Evolutionary conservation across 2,888 invertebrate genomes (phyloP).

Genomic region (Endomychus coccineus): DNA sequence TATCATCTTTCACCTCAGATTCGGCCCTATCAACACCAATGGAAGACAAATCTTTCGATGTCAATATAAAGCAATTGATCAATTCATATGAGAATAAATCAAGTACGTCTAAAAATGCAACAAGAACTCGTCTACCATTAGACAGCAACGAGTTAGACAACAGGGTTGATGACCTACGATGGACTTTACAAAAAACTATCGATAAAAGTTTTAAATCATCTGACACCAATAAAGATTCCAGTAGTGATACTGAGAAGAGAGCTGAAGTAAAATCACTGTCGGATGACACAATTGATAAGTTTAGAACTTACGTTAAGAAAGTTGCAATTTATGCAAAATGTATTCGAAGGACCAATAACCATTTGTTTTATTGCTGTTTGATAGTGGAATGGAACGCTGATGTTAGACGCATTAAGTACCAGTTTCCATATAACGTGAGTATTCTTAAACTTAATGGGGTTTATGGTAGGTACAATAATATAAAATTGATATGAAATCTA

Average conservation of each 20-base stretch:
- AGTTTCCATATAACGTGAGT: slow-evolving; percentile 60
- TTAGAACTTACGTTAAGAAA: slow-evolving; percentile 43
- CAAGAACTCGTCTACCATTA: slow-evolving; percentile 27
- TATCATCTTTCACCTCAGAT: slow-evolving; percentile 41
- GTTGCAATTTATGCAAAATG: slow-evolving; percentile 54
- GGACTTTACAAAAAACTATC: slow-evolving; percentile 29
- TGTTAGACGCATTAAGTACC: slow-evolving; percentile 62
- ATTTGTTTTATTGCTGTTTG: slow-evolving; percentile 60
- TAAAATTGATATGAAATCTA: no score
- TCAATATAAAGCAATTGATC: slow-evolving; percentile 35
- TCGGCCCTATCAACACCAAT: slow-evolving; percentile 40
- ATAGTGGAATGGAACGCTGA: slow-evolving; percentile 61
- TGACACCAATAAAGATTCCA: slow-evolving; percentile 20
- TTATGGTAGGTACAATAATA: no score
- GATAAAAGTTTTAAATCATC: slow-evolving; percentile 29
- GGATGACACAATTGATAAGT: slow-evolving; percentile 32
- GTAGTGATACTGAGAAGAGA: not conserved
- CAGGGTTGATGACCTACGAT: slow-evolving; percentile 29
- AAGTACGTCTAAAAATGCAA: slow-evolving; percentile 7
- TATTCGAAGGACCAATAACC: slow-evolving; percentile 36
- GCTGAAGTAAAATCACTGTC: slow-evolving; percentile 8
- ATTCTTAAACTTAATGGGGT: no score
- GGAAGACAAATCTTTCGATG: slow-evolving; percentile 29
- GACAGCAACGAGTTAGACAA: slow-evolving; percentile 6
- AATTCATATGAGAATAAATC: slow-evolving; percentile 33